Conservation (phyloP, 2,888 invertebrate species). For the Harpalus rufipes region DNA sequence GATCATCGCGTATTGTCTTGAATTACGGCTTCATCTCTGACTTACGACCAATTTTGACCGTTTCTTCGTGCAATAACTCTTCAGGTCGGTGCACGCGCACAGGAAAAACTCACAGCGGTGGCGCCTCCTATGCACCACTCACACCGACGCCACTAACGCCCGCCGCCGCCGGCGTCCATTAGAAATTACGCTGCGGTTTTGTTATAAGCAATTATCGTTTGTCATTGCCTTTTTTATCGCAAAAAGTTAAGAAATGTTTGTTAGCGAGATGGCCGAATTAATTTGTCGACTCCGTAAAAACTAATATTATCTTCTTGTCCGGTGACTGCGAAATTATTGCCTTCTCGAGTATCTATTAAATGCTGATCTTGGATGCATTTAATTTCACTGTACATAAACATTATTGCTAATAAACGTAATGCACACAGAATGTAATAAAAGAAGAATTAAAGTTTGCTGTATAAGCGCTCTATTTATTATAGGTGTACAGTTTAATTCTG, state of each 20-base stretch:
- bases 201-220: conserved; percentile 60
- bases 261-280: conserved; percentile 49
- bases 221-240: conserved; percentile 46
- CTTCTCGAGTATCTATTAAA: background rate
- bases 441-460: background rate
- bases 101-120: conserved; percentile 39
- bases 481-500: background rate
- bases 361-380: conserved; percentile 9
- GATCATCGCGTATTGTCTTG: conserved; percentile 67
- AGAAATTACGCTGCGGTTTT: conserved; percentile 55
- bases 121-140: background rate
- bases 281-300: conserved; percentile 45
- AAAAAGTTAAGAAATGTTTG: conserved; percentile 53
- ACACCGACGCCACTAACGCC: conserved; percentile 1
- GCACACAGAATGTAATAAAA: background rate
- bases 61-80: conserved; percentile 65
- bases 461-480: background rate
- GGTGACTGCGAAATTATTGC: conserved; percentile 32
- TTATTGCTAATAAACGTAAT: background rate
- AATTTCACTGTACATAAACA: conserved; percentile 15
- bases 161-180: conserved; percentile 31
- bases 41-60: conserved; percentile 67
- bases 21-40: conserved; percentile 66
- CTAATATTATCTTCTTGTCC: conserved; percentile 20
- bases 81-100: conserved; percentile 34